Percentiles rank a stretch among this genome's conserved stretches.
Evolutionary conservation across 2,797 vertebrate species (phyloP).

Genomic region (Cryptoprocta ferox): DNA sequence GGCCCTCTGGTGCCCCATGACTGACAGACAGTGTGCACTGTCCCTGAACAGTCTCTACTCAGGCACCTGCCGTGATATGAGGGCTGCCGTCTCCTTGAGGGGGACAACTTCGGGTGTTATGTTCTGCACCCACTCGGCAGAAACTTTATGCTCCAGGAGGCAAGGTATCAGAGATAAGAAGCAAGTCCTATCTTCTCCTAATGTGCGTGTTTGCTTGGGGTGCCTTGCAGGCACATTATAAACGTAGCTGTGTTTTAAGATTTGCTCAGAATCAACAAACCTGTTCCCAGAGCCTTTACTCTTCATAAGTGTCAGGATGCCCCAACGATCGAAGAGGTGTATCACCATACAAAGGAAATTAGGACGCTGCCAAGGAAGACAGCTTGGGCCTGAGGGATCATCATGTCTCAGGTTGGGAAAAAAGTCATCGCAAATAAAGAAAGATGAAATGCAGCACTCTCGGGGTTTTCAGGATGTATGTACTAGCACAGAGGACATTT

Average conservation of each 20-base stretch:
- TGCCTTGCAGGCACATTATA: neutral
- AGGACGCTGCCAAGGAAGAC: neutral
- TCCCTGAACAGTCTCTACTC: neutral
- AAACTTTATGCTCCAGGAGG: neutral
- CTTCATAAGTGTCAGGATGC: constrained; percentile 3
- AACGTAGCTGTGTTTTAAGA: neutral
- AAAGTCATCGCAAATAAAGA: neutral
- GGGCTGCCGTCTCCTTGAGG: fast-evolving
- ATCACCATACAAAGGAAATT: neutral
- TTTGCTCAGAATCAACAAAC: constrained; percentile 31
- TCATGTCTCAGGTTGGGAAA: neutral
- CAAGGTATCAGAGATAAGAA: neutral
- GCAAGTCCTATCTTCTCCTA: neutral
- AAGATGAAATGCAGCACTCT: constrained; percentile 43
- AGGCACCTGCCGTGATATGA: fast-evolving
- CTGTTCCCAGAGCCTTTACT: neutral
- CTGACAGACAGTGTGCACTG: neutral
- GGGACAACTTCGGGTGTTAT: neutral
- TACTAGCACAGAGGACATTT: neutral
- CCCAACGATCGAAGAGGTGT: neutral
- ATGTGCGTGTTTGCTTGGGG: neutral
- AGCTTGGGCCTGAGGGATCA: neutral
- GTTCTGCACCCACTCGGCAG: neutral
- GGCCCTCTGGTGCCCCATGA: fast-evolving
- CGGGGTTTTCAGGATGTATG: constrained; percentile 44